Evolutionary conservation across 2,113 vertebrate species (phyloP), one percentile per base, ranked within the genome.

Genomic region (Seriola rivoliana): DNA sequence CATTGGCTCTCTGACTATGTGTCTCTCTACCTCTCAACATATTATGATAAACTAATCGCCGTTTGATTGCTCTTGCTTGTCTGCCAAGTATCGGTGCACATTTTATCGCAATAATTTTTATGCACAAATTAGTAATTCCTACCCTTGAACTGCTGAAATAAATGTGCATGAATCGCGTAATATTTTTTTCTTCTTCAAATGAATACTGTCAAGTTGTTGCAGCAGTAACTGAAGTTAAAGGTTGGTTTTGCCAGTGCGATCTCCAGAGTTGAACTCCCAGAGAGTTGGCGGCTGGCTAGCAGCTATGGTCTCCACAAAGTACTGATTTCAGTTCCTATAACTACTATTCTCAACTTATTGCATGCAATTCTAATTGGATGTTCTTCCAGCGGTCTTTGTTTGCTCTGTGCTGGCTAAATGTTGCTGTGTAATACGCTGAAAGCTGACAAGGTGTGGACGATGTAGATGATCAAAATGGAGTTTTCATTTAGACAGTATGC

Each of bases 21-120:
- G 7, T 46, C 23, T n/a, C 4, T 13, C 5, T 21, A 54, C 8
- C 50, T 34, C n/a, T 68, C 14, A 11, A 42, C 10, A 50, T 59
- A 40, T 65, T 50, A 8, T 65, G 66, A 71, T 16, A 77, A 9
- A 58, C 40, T 71, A 66, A 76, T 71, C 11, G 21, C 50, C 12
- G 25, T 6, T 8, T 25, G 54, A 3, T 23, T 57, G 11, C n/a
- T 4, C 23, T 57, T 23, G 11, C 25, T 23, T 23, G 14, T 55
- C 19, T 52, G 25, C 14, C 16, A 25, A 58, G 3, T 52, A 2
- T n/a, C 9, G 13, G 16, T 16, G 16, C 10, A 29, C 0, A n/a
- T 16, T 34, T 44, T 59, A 7, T 40, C 7, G 3, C 16, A 48
- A 4, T 29, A 6, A 62, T 66, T 16, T 25, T 36, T 62, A 29